Evolutionary conservation across 2,113 vertebrate genomes (phyloP).

Genomic region (Neotoma lepida): DNA sequence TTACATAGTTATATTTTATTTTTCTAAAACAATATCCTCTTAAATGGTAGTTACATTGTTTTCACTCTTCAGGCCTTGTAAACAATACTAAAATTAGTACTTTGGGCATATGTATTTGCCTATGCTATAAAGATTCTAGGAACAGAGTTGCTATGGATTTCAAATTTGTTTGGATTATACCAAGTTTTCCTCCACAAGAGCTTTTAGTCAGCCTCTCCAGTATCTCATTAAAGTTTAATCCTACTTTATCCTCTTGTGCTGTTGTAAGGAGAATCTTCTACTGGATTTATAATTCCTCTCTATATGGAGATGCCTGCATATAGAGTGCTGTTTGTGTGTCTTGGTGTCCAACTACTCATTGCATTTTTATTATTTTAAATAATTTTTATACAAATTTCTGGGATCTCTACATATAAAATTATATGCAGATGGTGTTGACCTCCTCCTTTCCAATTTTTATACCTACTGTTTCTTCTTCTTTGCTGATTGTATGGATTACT

Average conservation of each 20-base stretch:
- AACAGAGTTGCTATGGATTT: slow-evolving; percentile 45
- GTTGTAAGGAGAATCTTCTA: background rate
- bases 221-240: background rate
- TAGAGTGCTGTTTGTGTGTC: background rate
- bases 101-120: slow-evolving; percentile 10
- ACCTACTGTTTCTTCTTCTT: background rate
- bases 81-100: background rate
- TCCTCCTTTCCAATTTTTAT: background rate
- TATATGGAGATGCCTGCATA: background rate
- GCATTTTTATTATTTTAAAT: background rate
- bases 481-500: background rate
- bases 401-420: slow-evolving; percentile 1
- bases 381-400: slow-evolving; percentile 5
- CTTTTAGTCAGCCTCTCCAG: background rate
- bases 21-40: background rate
- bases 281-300: slow-evolving; percentile 3
- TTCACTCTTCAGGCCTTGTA: slow-evolving; percentile 25
- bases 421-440: background rate
- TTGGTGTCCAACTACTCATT: slow-evolving; percentile 2
- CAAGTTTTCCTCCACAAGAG: slow-evolving; percentile 6
- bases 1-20: background rate
- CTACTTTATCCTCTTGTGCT: background rate
- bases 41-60: background rate
- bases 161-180: slow-evolving; percentile 6
- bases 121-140: background rate